Percentiles rank a stretch among this genome's conserved stretches.
Evolutionary conservation across 53 echinoderm and acorn worm species (phyloP).

Genomic region (Echinarachnius parma): DNA sequence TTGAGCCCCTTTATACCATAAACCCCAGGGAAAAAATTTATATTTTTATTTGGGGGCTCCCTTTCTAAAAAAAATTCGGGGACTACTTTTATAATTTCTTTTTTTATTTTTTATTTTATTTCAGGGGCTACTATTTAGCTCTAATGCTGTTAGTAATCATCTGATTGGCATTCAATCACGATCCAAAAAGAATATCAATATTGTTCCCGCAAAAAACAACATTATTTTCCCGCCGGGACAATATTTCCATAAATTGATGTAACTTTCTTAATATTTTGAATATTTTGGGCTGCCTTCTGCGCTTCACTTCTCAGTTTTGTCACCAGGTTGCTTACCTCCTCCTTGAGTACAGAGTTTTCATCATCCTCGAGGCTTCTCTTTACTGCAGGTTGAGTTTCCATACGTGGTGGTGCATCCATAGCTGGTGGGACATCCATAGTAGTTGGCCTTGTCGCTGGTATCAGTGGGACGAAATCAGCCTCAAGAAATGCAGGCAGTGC

Average conservation of each 20-base stretch:
- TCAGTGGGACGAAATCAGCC: background rate
- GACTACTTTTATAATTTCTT: too few species aligned
- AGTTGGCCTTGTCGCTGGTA: conserved; percentile 6
- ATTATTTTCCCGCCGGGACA: background rate
- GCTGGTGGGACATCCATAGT: conserved; percentile 3
- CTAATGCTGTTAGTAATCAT: too few species aligned
- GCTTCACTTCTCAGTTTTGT: conserved; percentile 8
- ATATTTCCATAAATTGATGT: background rate
- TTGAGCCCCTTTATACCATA: too few species aligned
- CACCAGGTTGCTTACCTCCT: background rate
- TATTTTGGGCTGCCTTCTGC: conserved; percentile 1
- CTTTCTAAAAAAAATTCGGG: too few species aligned
- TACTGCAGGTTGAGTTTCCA: background rate
- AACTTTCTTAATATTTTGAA: background rate
- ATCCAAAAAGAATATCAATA: too few species aligned
- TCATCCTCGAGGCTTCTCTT: conserved; percentile 8
- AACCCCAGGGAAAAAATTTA: too few species aligned
- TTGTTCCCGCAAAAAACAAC: conserved; percentile 1
- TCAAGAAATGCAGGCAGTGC: conserved; percentile 10
- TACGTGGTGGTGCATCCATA: background rate
- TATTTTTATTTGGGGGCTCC: too few species aligned
- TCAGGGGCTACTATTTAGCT: too few species aligned
- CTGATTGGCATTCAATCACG: too few species aligned
- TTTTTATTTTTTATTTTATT: too few species aligned
- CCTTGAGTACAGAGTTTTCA: conserved; percentile 10